Evolutionary conservation across 30 jellyfish, hydroid and myxozoan species (phyloP).

Genomic region (Chrysaora quinquecirrha): DNA sequence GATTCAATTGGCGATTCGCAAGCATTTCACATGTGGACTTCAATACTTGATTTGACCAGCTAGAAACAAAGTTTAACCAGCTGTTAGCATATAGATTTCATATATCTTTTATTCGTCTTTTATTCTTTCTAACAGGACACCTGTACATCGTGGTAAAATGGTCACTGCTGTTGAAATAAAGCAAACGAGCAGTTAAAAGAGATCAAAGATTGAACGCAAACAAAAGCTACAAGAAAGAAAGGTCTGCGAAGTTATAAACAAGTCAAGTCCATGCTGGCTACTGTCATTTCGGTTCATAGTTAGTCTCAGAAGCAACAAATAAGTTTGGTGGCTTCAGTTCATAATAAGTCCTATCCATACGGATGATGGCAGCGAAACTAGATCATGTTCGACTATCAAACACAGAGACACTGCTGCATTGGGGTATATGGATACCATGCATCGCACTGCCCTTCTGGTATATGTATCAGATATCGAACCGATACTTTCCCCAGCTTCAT

Average conservation of each 20-base stretch:
- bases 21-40: not conserved
- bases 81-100: not conserved
- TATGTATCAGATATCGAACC: constrained; percentile 47
- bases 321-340: too few species aligned
- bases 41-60: not conserved
- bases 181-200: not conserved
- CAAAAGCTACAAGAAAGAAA: constrained; percentile 5
- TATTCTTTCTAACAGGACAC: not conserved
- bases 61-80: not conserved
- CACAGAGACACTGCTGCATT: constrained; percentile 42
- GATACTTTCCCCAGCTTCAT: constrained; percentile 47
- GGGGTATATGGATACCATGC: constrained; percentile 72
- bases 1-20: not conserved
- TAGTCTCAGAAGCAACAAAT: too few species aligned
- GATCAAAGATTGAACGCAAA: constrained; percentile 6
- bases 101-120: not conserved
- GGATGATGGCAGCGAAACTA: constrained; percentile 64
- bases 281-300: too few species aligned
- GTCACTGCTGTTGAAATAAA: not conserved
- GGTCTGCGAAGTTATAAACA: too few species aligned
- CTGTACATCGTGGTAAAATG: not conserved
- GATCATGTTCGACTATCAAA: constrained; percentile 42
- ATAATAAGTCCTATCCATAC: too few species aligned
- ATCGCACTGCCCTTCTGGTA: constrained; percentile 60
- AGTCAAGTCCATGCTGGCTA: too few species aligned